A percentile compares a stretch with the other conserved stretches of the same genome.
Conservation (phyloP, 2,888 invertebrate species). For the Parasteatoda lunata region DNA sequence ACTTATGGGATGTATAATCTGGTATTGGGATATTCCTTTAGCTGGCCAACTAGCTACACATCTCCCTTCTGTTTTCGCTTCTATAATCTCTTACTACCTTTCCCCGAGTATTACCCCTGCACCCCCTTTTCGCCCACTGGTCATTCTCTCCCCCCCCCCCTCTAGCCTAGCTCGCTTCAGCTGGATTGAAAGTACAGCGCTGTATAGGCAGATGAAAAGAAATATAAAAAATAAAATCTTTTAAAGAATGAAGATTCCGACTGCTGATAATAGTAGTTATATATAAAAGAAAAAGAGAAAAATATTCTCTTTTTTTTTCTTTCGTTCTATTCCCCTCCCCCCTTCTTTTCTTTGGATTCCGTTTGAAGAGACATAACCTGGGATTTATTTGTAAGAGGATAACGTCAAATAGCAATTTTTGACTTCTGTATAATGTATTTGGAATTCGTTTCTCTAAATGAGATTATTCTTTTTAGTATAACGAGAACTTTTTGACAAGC, state of each 20-base stretch:
- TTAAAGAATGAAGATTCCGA: constrained; percentile 63
- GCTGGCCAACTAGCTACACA: constrained; percentile 34
- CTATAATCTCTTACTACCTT: constrained; percentile 62
- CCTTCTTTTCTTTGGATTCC: constrained; percentile 33
- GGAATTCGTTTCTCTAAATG: constrained; percentile 47
- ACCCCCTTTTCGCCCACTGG: constrained; percentile 28
- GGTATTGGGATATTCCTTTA: constrained; percentile 49
- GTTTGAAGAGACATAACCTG: constrained; percentile 63
- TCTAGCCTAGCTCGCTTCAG: constrained; percentile 18
- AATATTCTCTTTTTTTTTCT: constrained; percentile 34
- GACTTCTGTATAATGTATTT: constrained; percentile 63
- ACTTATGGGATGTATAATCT: constrained; percentile 48
- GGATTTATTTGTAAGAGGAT: constrained; percentile 67
- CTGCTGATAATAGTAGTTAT: constrained; percentile 62
- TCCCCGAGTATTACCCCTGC: constrained; percentile 16
- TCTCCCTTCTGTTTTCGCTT: constrained; percentile 33
- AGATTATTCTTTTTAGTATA: constrained; percentile 52
- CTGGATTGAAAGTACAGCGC: constrained; percentile 61
- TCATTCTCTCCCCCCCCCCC: constrained; percentile 30
- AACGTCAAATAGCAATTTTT: constrained; percentile 68
- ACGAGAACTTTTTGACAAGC: constrained; percentile 22
- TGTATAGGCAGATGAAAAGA: constrained; percentile 30
- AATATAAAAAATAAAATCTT: constrained; percentile 40
- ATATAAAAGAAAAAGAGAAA: constrained; percentile 32
- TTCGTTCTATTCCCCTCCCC: constrained; percentile 12